These are phyloP conservation scores for Drosophila pseudotakahashii DNA, from an alignment of 2,888 invertebrate species.

Conservation along the genomic window DNA sequence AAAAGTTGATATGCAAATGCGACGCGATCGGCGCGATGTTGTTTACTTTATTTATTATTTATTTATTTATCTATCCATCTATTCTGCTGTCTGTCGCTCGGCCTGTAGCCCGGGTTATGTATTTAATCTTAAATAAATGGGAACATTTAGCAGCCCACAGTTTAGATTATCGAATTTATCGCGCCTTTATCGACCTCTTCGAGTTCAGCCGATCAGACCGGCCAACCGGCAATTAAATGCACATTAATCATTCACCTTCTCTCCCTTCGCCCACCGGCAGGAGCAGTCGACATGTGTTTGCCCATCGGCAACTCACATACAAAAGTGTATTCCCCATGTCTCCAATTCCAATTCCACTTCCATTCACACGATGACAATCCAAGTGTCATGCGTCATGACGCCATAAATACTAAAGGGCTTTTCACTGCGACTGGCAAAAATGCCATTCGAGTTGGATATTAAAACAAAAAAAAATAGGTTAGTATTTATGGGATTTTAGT, in stretches of 20 bases:
- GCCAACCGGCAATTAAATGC: conserved; percentile 66
- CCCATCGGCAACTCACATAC: conserved; percentile 55
- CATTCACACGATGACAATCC: conserved; percentile 20
- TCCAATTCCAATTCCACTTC: conserved; percentile 5
- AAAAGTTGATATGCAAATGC: conserved; percentile 76
- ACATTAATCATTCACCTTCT: conserved; percentile 61
- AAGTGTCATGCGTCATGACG: conserved; percentile 13
- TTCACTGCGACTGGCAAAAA: neutral
- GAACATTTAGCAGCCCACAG: conserved; percentile 64
- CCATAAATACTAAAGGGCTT: neutral
- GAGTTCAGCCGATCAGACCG: neutral
- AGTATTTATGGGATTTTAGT: no score
- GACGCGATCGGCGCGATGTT: conserved; percentile 42
- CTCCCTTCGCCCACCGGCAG: conserved; percentile 14
- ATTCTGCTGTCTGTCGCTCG: conserved; percentile 57
- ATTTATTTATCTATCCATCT: conserved; percentile 67
- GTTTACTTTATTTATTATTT: conserved; percentile 74
- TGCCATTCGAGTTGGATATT: no score
- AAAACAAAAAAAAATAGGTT: no score
- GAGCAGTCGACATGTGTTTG: conserved; percentile 63
- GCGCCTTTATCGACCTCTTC: conserved; percentile 22
- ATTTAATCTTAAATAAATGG: conserved; percentile 61
- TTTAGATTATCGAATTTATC: conserved; percentile 35
- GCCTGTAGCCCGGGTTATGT: conserved; percentile 14
- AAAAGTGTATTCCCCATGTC: neutral